Evolutionary conservation across 1,140 invertebrate genomes (phyloP).

Genomic region (Magallana gigas): DNA sequence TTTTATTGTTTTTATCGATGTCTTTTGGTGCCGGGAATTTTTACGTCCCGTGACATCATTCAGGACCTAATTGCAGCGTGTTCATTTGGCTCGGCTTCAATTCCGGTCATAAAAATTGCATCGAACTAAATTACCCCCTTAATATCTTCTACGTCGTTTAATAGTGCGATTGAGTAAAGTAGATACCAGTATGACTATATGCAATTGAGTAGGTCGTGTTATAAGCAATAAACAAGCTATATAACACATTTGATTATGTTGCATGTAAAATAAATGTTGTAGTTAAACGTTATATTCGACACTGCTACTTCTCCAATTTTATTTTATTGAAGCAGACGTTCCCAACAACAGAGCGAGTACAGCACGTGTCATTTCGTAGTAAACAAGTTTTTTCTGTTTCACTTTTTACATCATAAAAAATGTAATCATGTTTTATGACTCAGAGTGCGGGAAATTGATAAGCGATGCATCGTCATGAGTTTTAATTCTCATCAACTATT

Average conservation of each 20-base stretch:
- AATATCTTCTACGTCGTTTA: too few relatives aligned
- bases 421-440: slow-evolving; percentile 6
- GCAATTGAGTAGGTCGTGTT: too few relatives aligned
- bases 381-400: slow-evolving; percentile 12
- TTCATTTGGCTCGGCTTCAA: not conserved
- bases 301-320: too few relatives aligned
- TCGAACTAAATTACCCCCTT: too few relatives aligned
- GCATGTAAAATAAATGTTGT: too few relatives aligned
- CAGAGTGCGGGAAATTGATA: not conserved
- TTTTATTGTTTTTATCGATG: not conserved
- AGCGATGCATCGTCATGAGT: not conserved
- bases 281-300: too few relatives aligned
- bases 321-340: slow-evolving; percentile 1
- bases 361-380: not conserved
- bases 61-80: not conserved
- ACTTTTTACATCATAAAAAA: slow-evolving; percentile 13
- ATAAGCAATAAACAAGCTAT: too few relatives aligned
- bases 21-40: not conserved
- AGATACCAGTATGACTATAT: too few relatives aligned
- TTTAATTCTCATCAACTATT: not conserved
- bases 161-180: too few relatives aligned
- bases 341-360: not conserved
- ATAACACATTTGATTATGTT: too few relatives aligned
- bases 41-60: not conserved
- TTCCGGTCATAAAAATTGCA: not conserved